Evolutionary conservation across 2,888 invertebrate species (phyloP), one percentile per base, ranked within the genome.

Genomic region (Ctenicera cuprea): DNA sequence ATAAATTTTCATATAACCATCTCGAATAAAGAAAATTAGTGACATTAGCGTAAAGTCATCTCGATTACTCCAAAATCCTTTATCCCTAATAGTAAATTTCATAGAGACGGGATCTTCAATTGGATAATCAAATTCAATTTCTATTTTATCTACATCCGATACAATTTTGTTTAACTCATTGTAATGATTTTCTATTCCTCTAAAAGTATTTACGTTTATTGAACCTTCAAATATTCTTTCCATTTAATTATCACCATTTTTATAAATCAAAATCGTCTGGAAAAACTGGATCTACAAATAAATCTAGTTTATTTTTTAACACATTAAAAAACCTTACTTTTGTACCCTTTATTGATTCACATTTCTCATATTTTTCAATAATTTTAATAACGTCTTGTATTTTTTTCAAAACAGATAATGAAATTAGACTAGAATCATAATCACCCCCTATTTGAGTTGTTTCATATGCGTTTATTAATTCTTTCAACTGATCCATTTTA

Each of bases 81-180:
- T 43, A 43, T 43, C 41, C 7, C 16, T 43, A 43, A 43, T n/a
- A 43, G 14, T 43, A 16, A 43, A 43, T 16, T 43, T 43, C 41
- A n/a, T 43, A 43, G 41, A 43, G n/a, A n/a, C 41, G 20, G 20
- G 20, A 18, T 48, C 48, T 48, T 48, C 48, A 18, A 16, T 48
- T 48, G 48, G 48, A 48, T 48, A 48, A 20, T 48, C 18, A 48
- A 48, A 48, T 48, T 18, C 48, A 48, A 48, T 48, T 48, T 48
- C 48, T 48, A 48, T 20, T 48, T 9, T 20, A 48, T 48, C 9
- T 48, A 3, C 20, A 48, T 48, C 48, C 14, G 48, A 18, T 48
- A 48, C 20, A 48, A 48, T 20, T 18, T 20, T 48, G 20, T 48
- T 48, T 20, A 48, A 48, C 4, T 48, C 14, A 5, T 43, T 43